Evolutionary conservation across 2,113 vertebrate species (phyloP).

Genomic region (Macquaria ambigua): DNA sequence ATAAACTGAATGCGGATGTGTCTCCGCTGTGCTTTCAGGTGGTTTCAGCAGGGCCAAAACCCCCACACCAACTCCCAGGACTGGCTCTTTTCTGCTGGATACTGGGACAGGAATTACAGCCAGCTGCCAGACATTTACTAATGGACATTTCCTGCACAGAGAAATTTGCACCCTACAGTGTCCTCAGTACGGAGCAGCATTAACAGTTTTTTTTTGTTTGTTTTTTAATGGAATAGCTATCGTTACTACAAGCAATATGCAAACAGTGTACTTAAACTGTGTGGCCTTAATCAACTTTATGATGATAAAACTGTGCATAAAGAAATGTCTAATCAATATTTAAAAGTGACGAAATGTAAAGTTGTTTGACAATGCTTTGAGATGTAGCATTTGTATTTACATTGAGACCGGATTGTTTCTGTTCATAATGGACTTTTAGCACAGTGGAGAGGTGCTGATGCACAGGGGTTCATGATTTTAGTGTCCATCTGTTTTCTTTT

Average conservation of each 20-base stretch:
- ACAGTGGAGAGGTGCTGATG: slow-evolving; percentile 13
- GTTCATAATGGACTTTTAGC: slow-evolving; percentile 36
- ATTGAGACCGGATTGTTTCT: slow-evolving; percentile 32
- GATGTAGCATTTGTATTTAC: slow-evolving; percentile 47
- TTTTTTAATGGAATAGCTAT: slow-evolving; percentile 17
- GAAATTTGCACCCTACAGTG: background rate
- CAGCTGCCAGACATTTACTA: slow-evolving; percentile 96
- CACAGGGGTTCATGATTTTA: slow-evolving; percentile 40
- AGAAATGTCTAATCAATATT: slow-evolving; percentile 52
- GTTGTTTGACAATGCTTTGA: slow-evolving; percentile 36
- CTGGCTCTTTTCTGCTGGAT: slow-evolving; percentile 94
- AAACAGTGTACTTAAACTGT: slow-evolving; percentile 36
- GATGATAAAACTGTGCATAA: slow-evolving; percentile 4
- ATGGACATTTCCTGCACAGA: slow-evolving; percentile 50
- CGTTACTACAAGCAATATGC: slow-evolving; percentile 32
- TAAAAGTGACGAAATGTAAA: slow-evolving; percentile 32
- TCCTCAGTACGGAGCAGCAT: slow-evolving; percentile 9
- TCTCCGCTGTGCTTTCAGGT: slow-evolving; percentile 83
- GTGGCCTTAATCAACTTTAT: slow-evolving; percentile 60
- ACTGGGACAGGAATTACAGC: slow-evolving; percentile 96
- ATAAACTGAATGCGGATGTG: slow-evolving; percentile 10
- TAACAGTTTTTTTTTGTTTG: background rate
- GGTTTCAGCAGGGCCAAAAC: slow-evolving; percentile 96
- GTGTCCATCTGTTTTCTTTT: slow-evolving; percentile 49
- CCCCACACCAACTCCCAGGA: slow-evolving; percentile 92